Percentiles rank a stretch among this genome's conserved stretches.
Evolutionary conservation across 2,797 vertebrate genomes (phyloP).

Genomic region (Triplophysa bombifrons): DNA sequence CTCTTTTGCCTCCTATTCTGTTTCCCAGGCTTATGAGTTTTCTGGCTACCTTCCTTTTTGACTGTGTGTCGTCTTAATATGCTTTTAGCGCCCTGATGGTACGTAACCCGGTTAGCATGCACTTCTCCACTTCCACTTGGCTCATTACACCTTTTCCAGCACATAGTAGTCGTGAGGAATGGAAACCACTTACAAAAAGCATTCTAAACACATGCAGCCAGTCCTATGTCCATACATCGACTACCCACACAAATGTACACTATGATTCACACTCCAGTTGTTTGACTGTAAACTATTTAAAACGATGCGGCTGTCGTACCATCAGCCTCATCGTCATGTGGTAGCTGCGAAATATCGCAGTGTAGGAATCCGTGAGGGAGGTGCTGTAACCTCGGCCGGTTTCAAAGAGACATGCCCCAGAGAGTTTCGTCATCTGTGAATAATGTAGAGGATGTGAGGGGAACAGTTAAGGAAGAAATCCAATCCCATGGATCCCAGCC

Average conservation of each 20-base stretch:
- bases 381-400: slow-evolving; percentile 3
- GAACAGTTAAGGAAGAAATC: slow-evolving; percentile 51
- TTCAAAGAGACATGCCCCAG: slow-evolving; percentile 29
- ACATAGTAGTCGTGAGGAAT: background rate
- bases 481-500: slow-evolving; percentile 48
- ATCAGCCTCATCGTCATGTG: slow-evolving; percentile 21
- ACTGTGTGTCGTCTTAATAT: background rate
- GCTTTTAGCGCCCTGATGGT: slow-evolving; percentile 1
- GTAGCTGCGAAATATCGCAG: slow-evolving; percentile 40
- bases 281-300: slow-evolving; percentile 29
- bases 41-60: background rate
- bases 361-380: slow-evolving; percentile 48
- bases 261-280: background rate
- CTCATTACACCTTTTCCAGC: slow-evolving; percentile 15
- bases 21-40: slow-evolving; percentile 1
- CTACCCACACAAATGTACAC: background rate
- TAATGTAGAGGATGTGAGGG: slow-evolving; percentile 60
- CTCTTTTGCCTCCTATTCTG: background rate
- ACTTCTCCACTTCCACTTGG: background rate
- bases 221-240: background rate
- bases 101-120: background rate
- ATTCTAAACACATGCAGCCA: slow-evolving; percentile 8
- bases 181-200: slow-evolving; percentile 20
- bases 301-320: background rate
- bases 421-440: slow-evolving; percentile 56